phyloP scores from a whole-genome alignment of 2,797 vertebrate genomes.

The Arctocebus calabarensis region DNA sequence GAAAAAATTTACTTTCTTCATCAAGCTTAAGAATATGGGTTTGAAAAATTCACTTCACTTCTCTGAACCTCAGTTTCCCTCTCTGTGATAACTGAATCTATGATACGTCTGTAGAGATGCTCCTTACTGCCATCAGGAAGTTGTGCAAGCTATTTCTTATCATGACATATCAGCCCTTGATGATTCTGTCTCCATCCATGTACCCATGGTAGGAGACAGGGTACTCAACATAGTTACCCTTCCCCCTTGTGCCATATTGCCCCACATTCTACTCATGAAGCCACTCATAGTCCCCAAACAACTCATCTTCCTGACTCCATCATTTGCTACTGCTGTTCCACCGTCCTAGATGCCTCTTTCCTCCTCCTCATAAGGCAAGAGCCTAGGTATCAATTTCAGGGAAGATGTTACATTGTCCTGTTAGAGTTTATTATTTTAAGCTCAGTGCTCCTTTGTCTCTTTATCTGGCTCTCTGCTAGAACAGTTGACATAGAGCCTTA shows the following conservation, averaged over 20 bases:
- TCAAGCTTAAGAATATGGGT: neutral
- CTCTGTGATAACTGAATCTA: neutral
- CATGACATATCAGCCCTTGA: neutral
- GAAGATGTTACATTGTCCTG: neutral
- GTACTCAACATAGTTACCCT: neutral
- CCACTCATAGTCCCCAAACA: neutral
- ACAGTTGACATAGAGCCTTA: neutral
- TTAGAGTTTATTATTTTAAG: neutral
- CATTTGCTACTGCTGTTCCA: neutral
- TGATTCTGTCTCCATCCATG: neutral
- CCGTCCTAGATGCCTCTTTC: neutral
- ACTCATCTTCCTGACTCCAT: neutral
- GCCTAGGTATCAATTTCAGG: neutral
- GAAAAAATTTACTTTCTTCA: neutral
- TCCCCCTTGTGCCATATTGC: too few relatives aligned
- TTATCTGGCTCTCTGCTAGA: neutral
- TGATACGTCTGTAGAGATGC: neutral
- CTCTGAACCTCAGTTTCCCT: neutral
- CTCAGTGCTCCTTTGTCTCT: neutral
- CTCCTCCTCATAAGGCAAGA: neutral
- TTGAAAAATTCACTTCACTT: neutral
- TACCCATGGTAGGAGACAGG: neutral
- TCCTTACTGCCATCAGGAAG: neutral
- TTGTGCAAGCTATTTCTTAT: neutral
- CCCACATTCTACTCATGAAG: neutral